Percentiles rank a stretch among this genome's conserved stretches.
phyloP scores from a whole-genome alignment of 2,797 vertebrate species.

The Cirrhinus molitorella region DNA sequence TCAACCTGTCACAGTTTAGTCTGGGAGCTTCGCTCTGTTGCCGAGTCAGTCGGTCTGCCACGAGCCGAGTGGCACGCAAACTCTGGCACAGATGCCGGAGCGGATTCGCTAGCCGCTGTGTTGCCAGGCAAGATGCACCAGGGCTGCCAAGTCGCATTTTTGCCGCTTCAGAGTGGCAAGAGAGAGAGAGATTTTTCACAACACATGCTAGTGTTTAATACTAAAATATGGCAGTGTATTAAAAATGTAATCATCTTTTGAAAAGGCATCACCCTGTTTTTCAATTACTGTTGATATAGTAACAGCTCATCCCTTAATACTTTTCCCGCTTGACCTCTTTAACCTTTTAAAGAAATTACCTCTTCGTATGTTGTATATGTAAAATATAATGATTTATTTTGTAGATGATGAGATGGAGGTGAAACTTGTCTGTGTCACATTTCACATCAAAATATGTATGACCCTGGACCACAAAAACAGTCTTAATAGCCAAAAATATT shows the following conservation, averaged over 20 bases:
- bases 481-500: too few relatives aligned
- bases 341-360: background rate
- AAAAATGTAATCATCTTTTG: background rate
- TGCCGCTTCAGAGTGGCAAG: constrained; percentile 43
- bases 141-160: constrained; percentile 69
- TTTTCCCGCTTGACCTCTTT: background rate
- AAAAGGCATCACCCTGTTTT: background rate
- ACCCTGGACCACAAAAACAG: too few relatives aligned
- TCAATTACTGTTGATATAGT: constrained; percentile 1
- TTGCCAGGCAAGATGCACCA: constrained; percentile 71
- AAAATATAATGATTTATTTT: background rate
- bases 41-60: constrained; percentile 65
- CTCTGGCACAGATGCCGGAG: constrained; percentile 62
- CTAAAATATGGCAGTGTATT: background rate
- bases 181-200: constrained; percentile 6
- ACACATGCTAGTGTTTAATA: background rate
- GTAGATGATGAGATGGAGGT: background rate
- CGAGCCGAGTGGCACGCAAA: constrained; percentile 60
- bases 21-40: constrained; percentile 58
- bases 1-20: constrained; percentile 72
- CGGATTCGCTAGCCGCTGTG: constrained; percentile 53
- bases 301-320: constrained; percentile 7
- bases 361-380: background rate
- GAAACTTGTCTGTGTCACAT: background rate
- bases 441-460: background rate